These are phyloP conservation scores for Ommatoiulus sabulosus DNA, from an alignment of 2,888 invertebrate species.

Conservation along the genomic window DNA sequence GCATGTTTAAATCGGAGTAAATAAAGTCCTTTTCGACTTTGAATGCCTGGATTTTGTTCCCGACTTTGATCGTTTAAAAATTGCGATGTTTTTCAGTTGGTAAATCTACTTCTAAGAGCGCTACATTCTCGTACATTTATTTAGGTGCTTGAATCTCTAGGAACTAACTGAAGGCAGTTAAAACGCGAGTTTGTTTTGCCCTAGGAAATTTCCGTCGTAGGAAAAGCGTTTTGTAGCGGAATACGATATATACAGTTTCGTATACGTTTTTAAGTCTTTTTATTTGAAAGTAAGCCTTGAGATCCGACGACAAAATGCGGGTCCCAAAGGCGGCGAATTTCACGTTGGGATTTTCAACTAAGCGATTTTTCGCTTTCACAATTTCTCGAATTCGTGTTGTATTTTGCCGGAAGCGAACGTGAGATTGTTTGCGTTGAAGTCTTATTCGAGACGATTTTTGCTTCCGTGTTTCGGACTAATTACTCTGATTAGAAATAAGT, in stretches of 20 bases:
- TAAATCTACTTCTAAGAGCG: neutral
- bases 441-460: no score
- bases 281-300: neutral
- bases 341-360: neutral
- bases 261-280: no score
- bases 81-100: neutral
- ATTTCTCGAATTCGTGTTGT: neutral
- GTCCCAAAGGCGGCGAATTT: neutral
- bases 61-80: neutral
- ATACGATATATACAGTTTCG: no score
- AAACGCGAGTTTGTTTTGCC: slow-evolving; percentile 14
- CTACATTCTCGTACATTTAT: neutral
- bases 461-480: neutral
- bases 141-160: neutral
- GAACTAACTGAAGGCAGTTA: neutral
- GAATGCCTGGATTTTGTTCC: no score
- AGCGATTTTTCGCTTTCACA: neutral
- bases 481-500: neutral
- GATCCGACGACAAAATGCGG: neutral
- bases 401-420: neutral
- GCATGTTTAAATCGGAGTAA: no score
- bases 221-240: neutral
- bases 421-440: neutral
- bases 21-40: neutral
- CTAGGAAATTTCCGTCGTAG: slow-evolving; percentile 4